A percentile compares a stretch with the other conserved stretches of the same genome.
Conservation (phyloP, 2,797 vertebrate species). For the Phrynocephalus guinanensis region DNA sequence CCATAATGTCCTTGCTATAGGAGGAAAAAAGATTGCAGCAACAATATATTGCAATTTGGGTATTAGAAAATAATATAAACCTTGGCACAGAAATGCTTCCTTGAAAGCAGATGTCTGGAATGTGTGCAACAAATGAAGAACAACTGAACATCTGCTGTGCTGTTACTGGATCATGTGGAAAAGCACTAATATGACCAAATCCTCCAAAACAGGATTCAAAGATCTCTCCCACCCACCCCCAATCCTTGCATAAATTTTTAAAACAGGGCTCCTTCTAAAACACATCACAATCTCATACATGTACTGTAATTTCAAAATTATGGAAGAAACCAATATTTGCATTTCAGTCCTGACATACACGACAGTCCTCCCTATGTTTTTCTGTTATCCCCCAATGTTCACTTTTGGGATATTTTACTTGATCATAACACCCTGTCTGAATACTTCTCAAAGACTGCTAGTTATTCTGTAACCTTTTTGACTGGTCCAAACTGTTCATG, state of each 20-base stretch:
- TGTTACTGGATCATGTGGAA: neutral
- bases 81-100: slow-evolving; percentile 12
- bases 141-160: neutral
- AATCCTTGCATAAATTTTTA: neutral
- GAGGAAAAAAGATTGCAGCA: neutral
- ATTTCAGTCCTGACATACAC: slow-evolving; percentile 11
- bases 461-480: neutral
- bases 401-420: neutral
- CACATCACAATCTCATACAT: neutral
- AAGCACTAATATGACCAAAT: neutral
- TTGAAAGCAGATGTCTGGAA: slow-evolving; percentile 20
- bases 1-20: neutral
- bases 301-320: neutral
- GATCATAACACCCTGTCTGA: neutral
- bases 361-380: neutral
- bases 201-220: neutral
- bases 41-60: neutral
- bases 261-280: neutral
- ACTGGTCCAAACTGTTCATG: neutral
- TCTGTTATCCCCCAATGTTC: neutral
- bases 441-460: neutral
- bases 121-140: neutral
- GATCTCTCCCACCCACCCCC: no score
- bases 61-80: neutral
- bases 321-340: neutral